A percentile compares a stretch with the other conserved stretches of the same genome.
Conservation (phyloP, 2,888 invertebrate genomes). For the Phasia obesa region DNA sequence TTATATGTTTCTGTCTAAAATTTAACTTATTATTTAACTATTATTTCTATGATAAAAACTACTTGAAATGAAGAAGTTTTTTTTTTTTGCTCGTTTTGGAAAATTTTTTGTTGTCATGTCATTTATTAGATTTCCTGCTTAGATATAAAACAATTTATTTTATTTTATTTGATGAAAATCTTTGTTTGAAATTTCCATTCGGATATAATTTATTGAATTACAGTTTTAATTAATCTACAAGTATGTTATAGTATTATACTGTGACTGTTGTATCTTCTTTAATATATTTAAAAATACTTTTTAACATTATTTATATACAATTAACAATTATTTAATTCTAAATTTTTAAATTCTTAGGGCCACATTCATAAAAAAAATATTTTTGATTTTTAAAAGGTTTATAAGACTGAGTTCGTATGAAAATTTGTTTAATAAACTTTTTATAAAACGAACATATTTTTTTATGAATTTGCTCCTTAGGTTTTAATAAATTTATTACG, state of each 20-base stretch:
- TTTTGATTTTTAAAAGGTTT: too few relatives aligned
- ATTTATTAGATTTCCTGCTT: constrained; percentile 43
- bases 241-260: constrained; percentile 10
- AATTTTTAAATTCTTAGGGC: constrained; percentile 66
- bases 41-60: constrained; percentile 44
- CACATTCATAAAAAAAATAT: too few relatives aligned
- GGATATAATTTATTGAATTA: constrained; percentile 43
- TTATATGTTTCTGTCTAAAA: constrained; percentile 56
- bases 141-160: constrained; percentile 48
- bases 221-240: constrained; percentile 54
- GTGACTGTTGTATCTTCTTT: neutral
- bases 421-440: too few relatives aligned
- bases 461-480: too few relatives aligned
- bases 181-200: constrained; percentile 42
- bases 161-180: too few relatives aligned
- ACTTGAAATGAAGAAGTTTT: constrained; percentile 51
- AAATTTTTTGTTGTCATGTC: constrained; percentile 23
- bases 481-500: constrained; percentile 34
- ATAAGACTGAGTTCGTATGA: too few relatives aligned
- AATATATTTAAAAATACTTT: constrained; percentile 3
- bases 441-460: too few relatives aligned
- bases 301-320: constrained; percentile 59
- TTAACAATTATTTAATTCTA: constrained; percentile 53
- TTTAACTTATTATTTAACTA: constrained; percentile 32
- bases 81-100: neutral